Conservation (phyloP, 92 coral and sea anemone species). For the Porites lobata region DNA sequence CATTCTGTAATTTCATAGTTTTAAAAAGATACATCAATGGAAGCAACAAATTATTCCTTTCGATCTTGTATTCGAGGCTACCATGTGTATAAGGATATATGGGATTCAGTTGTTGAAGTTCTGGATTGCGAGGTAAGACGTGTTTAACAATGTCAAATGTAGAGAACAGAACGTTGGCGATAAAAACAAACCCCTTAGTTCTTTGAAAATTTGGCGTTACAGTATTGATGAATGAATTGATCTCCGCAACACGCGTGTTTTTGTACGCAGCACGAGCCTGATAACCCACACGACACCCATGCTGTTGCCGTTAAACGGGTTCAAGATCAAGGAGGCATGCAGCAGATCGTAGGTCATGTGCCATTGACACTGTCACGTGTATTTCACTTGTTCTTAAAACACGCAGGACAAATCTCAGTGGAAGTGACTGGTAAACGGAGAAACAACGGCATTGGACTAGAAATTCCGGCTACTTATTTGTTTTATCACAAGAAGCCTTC, state of each 20-base stretch:
- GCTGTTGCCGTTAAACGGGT: conserved; percentile 45
- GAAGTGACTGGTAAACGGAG: conserved; percentile 56
- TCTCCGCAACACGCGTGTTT: too few relatives aligned
- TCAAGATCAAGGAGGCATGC: conserved; percentile 22
- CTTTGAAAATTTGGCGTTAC: conserved; percentile 17
- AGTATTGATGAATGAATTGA: too few relatives aligned
- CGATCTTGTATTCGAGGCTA: conserved; percentile 60
- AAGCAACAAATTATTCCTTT: conserved; percentile 21
- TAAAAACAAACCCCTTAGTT: conserved; percentile 8
- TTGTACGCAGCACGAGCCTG: conserved; percentile 13
- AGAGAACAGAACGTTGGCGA: conserved; percentile 24
- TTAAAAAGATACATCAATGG: conserved; percentile 24
- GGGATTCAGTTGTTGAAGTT: conserved; percentile 56
- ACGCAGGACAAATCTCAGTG: conserved; percentile 48
- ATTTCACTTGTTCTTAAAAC: conserved; percentile 32
- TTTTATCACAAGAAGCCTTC: conserved; percentile 54
- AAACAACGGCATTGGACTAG: conserved; percentile 63
- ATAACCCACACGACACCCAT: conserved; percentile 41
- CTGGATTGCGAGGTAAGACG: conserved; percentile 32
- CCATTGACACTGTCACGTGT: conserved; percentile 22
- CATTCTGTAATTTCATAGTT: conserved; percentile 27
- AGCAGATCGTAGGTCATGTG: conserved; percentile 40
- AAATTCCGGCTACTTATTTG: conserved; percentile 56
- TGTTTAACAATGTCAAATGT: conserved; percentile 11
- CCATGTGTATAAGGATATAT: conserved; percentile 52